Conservation (phyloP, 2,888 invertebrate species). For the Antitype chi region DNA sequence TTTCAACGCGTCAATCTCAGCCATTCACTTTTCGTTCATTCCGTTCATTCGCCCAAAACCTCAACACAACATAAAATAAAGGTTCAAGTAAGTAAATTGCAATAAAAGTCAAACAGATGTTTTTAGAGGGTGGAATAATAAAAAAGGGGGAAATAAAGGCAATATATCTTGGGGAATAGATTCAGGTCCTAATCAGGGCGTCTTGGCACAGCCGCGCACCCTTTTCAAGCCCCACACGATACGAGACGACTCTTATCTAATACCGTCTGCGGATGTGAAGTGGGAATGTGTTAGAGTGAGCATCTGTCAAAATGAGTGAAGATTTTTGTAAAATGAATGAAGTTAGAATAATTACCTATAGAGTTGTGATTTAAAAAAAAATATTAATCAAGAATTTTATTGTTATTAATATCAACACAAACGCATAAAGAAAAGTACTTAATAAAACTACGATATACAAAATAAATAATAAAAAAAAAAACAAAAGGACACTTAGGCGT, state of each 20-base stretch:
- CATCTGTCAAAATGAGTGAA: constrained; percentile 5
- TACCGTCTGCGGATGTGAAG: constrained; percentile 40
- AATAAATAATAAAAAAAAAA: too few relatives aligned
- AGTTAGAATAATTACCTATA: neutral
- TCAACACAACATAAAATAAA: constrained; percentile 59
- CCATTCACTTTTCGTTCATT: constrained; percentile 53
- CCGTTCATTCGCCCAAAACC: constrained; percentile 55
- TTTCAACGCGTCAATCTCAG: constrained; percentile 53
- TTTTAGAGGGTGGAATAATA: constrained; percentile 68
- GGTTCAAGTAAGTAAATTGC: constrained; percentile 66
- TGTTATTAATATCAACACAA: too few relatives aligned
- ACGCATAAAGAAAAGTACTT: too few relatives aligned
- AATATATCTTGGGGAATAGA: constrained; percentile 72
- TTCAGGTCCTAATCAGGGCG: constrained; percentile 71
- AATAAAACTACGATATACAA: too few relatives aligned
- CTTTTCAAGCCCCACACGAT: constrained; percentile 72
- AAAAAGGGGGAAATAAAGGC: constrained; percentile 65
- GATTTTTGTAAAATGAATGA: constrained; percentile 3
- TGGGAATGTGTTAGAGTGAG: constrained; percentile 40
- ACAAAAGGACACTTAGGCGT: too few relatives aligned
- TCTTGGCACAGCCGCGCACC: constrained; percentile 62
- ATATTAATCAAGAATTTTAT: too few relatives aligned
- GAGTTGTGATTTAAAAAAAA: neutral
- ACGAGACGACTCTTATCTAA: constrained; percentile 62
- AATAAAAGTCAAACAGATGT: constrained; percentile 70